Percentiles rank a stretch among this genome's conserved stretches.
phyloP scores from a whole-genome alignment of 2,113 vertebrate species.

The Heterocephalus glaber region DNA sequence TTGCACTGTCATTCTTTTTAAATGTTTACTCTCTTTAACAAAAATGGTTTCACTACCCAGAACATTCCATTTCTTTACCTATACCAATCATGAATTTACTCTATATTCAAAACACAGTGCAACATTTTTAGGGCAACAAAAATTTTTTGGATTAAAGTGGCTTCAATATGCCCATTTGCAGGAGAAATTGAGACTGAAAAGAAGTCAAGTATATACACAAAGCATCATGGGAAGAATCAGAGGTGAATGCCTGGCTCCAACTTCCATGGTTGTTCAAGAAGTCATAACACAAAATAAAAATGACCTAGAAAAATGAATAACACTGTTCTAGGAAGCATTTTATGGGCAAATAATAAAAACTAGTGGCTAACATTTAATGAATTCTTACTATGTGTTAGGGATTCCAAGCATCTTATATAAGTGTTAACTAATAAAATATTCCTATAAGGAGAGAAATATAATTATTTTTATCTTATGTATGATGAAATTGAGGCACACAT shows the following conservation, averaged over 20 bases:
- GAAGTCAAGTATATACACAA: background rate
- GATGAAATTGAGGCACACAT: slow-evolving; percentile 21
- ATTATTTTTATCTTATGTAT: slow-evolving; percentile 22
- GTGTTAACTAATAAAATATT: slow-evolving; percentile 25
- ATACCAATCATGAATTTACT: background rate
- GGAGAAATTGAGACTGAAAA: background rate
- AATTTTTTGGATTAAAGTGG: background rate
- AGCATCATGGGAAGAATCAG: background rate
- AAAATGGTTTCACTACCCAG: slow-evolving; percentile 8
- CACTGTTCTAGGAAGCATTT: slow-evolving; percentile 48
- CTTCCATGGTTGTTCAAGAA: background rate
- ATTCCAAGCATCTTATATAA: slow-evolving; percentile 17
- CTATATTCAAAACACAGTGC: background rate
- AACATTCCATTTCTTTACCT: slow-evolving; percentile 34
- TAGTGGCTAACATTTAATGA: slow-evolving; percentile 63
- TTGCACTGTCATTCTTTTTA: background rate
- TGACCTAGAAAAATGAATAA: slow-evolving; percentile 36
- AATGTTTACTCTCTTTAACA: background rate
- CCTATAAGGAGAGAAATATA: background rate
- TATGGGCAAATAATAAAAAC: slow-evolving; percentile 67
- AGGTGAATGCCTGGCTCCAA: background rate
- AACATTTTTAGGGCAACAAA: background rate
- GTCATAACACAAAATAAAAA: slow-evolving; percentile 54
- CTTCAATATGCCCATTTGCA: background rate
- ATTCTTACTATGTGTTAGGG: slow-evolving; percentile 22